Evolutionary conservation across 1,140 invertebrate species (phyloP).

Genomic region (Drosophila nigrodunni): DNA sequence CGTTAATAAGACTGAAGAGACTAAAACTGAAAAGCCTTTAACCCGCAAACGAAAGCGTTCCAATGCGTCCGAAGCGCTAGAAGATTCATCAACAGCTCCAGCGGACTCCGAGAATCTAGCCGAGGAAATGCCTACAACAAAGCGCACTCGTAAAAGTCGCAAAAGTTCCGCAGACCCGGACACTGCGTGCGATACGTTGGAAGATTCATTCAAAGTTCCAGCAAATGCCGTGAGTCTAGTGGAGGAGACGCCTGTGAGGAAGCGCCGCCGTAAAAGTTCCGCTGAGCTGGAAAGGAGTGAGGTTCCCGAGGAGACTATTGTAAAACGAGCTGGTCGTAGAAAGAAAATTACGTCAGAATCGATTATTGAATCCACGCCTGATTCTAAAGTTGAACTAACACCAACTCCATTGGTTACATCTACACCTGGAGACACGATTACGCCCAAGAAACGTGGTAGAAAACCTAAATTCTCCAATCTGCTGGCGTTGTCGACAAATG

Average conservation of each 20-base stretch:
- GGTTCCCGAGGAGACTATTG: background rate
- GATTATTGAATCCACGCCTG: background rate
- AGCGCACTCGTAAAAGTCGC: conserved; percentile 5
- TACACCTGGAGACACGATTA: background rate
- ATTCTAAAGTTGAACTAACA: background rate
- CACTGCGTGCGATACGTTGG: background rate
- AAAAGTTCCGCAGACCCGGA: background rate
- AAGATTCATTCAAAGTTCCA: background rate
- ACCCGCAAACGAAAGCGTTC: conserved; percentile 1
- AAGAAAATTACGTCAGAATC: background rate
- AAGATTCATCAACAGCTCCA: background rate
- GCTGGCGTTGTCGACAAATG: background rate
- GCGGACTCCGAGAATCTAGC: background rate
- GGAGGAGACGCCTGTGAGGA: background rate
- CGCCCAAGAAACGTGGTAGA: conserved; percentile 23
- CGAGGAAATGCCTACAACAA: background rate
- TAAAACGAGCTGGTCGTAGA: background rate
- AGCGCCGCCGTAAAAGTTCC: background rate
- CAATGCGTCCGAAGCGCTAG: background rate
- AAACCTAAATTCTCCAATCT: background rate
- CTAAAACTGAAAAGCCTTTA: background rate
- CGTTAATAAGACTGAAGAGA: background rate
- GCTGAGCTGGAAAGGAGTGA: background rate
- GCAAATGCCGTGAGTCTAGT: background rate
- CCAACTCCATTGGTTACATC: background rate